Percentiles rank a stretch among this genome's conserved stretches.
Conservation (phyloP, 2,888 invertebrate genomes). For the Plemyria rubiginata region DNA sequence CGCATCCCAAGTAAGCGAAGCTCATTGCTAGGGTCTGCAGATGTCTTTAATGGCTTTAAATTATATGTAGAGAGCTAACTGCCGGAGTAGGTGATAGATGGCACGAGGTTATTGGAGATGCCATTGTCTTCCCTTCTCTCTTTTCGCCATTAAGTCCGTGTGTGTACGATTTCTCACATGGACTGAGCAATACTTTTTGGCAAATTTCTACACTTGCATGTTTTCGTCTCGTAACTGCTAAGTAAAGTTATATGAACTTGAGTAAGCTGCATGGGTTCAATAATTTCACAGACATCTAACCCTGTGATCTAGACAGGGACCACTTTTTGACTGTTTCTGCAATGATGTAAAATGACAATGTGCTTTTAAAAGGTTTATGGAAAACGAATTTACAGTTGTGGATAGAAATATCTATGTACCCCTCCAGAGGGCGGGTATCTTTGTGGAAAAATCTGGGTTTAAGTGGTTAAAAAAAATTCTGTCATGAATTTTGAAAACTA, state of each 20-base stretch:
- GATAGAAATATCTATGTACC: too few species aligned
- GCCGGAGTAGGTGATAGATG: slow-evolving; percentile 76
- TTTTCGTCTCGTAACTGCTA: background rate
- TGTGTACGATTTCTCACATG: slow-evolving; percentile 7
- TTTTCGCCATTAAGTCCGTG: slow-evolving; percentile 18
- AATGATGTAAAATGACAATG: too few species aligned
- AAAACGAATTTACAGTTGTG: too few species aligned
- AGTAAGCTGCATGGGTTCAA: too few species aligned
- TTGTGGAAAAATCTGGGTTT: too few species aligned
- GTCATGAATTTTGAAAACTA: slow-evolving; percentile 8
- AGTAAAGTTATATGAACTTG: too few species aligned
- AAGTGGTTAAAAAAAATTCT: background rate
- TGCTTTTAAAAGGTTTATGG: too few species aligned
- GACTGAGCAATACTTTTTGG: background rate
- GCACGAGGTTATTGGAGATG: slow-evolving; percentile 48
- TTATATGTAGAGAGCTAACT: slow-evolving; percentile 83
- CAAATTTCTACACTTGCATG: background rate
- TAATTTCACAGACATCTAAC: too few species aligned
- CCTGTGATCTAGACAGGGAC: too few species aligned
- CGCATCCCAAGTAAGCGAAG: slow-evolving; percentile 81
- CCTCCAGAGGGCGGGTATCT: too few species aligned
- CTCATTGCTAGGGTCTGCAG: slow-evolving; percentile 82
- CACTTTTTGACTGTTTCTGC: too few species aligned
- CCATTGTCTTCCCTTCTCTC: slow-evolving; percentile 32
- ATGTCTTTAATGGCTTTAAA: slow-evolving; percentile 85